These are phyloP conservation scores for Globicephala melas DNA, from an alignment of 2,113 vertebrate genomes.

Conservation along the genomic window DNA sequence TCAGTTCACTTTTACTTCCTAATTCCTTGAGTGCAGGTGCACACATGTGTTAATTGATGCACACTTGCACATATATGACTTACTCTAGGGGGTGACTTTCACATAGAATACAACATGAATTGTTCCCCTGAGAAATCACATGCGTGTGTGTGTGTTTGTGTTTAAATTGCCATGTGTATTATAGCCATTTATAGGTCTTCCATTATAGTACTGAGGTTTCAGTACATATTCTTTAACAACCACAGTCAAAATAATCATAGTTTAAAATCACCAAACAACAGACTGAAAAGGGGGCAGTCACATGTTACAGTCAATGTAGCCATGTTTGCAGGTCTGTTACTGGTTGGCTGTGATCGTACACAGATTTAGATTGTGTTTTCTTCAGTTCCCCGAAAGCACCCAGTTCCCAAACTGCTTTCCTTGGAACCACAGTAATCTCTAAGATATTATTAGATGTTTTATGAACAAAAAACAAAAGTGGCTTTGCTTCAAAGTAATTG, in stretches of 20 bases:
- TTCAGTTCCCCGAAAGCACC: not conserved
- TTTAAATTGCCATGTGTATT: not conserved
- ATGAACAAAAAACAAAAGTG: not conserved
- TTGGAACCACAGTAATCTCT: not conserved
- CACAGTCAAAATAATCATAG: not conserved
- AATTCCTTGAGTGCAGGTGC: not conserved
- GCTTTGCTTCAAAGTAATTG: not conserved
- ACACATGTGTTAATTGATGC: not conserved
- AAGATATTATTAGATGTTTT: not conserved
- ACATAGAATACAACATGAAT: not conserved
- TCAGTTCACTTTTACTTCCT: not conserved
- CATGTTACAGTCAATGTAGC: not conserved
- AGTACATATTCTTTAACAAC: not conserved
- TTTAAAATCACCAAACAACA: not conserved
- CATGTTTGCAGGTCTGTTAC: not conserved
- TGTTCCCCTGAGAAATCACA: not conserved
- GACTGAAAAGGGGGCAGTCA: not conserved
- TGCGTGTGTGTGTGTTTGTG: not conserved
- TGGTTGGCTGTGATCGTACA: not conserved
- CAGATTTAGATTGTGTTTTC: not conserved
- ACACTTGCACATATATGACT: not conserved
- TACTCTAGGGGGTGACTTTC: not conserved
- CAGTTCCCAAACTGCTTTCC: not conserved
- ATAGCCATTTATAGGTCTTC: not conserved
- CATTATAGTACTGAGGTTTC: not conserved